Conservation (phyloP, 1,140 invertebrate species). For the Periplaneta americana region DNA sequence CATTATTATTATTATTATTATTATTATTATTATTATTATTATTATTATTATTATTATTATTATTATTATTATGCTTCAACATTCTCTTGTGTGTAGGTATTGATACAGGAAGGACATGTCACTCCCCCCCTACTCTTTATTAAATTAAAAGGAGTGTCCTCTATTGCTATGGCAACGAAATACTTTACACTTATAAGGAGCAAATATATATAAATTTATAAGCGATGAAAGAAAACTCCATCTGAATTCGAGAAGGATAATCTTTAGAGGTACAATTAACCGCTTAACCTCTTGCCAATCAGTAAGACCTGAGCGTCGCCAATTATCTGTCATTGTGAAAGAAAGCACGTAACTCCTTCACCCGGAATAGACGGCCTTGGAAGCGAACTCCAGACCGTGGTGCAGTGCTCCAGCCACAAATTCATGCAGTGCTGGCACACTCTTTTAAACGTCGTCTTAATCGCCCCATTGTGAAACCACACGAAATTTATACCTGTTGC, state of each 20-base stretch:
- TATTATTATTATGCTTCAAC: no score
- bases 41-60: no score
- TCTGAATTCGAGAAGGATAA: background rate
- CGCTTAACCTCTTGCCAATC: background rate
- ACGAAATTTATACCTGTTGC: background rate
- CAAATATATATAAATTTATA: no score
- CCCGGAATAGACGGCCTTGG: background rate
- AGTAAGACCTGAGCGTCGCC: background rate
- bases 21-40: no score
- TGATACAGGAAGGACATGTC: no score
- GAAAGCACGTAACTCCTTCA: background rate
- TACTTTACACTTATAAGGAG: no score
- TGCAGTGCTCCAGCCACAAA: no score
- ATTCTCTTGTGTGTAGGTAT: no score
- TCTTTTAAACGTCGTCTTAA: background rate
- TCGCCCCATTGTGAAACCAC: background rate
- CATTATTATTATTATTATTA: no score
- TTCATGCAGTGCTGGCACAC: background rate
- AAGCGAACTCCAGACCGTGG: background rate
- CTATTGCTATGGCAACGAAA: no score
- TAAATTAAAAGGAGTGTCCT: no score
- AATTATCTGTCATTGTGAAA: background rate
- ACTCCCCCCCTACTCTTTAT: no score
- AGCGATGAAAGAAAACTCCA: background rate
- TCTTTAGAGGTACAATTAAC: background rate